Base-by-base conservation (phyloP, 2,888 invertebrate genomes). In the Meloe dianella region DNA sequence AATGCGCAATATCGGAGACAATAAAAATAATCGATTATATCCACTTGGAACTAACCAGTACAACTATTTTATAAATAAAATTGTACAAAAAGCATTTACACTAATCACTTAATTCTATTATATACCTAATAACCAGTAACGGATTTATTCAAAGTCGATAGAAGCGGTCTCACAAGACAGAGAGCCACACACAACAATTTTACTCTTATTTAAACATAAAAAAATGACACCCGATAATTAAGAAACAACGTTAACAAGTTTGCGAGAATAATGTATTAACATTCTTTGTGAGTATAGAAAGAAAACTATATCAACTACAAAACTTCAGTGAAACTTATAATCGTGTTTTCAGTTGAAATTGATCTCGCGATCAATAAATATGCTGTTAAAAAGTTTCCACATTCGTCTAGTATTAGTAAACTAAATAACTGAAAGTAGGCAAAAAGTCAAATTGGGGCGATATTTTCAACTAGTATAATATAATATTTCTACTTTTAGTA, bases 11-110 rank as follows among this genome's bases (percentile, higher is more conserved):
- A 54, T 56, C 2, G 24, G 60, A 67, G 65, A 67, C 67, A 67
- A 67, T 67, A 67, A 67, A 67, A 64, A 17, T 64, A 67, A 67
- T 67, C 67, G 67, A 67, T 67, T 62, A 62, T 56, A 54, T 60
- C 61, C 61, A 65, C 58, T 64, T 63, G 14, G 47, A 59, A 32
- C 32, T 41, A 41, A 41, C 41, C 41, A 41, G n/a, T 41, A 41
- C n/a, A n/a, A 32, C 29, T 24, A 47, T 27, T 51, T 30, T 14
- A 17, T 24, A 22, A 22, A 56, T 14, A 54, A 62, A 62, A 22
- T 29, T 54, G 41, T 27, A n/a, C 10, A 41, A 14, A 32, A 24
- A 17, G 9, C 22, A 38, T 35, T 60, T 27, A 24, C 5, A 35
- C n/a, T 5, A 60, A 24, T 24, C 27, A 41, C 41, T n/a, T n/a